Evolutionary conservation across 1,140 invertebrate species (phyloP), one percentile per base, ranked within the genome.

Genomic region (Episyrphus balteatus): DNA sequence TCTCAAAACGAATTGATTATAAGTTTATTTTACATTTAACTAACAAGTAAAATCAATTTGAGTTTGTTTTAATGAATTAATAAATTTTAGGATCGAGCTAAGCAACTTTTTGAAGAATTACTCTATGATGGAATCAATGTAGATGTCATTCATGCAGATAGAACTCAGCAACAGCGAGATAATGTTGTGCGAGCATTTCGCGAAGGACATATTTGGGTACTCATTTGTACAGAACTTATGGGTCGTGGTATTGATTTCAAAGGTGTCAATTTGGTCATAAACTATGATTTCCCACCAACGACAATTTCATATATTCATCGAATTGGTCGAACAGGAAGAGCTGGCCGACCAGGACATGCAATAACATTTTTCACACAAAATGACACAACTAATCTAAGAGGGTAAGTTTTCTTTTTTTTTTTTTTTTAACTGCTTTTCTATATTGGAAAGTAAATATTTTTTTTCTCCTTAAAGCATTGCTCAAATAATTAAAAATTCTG

Each of bases 201-300:
- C 44, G 78, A 84, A 61, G 92, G 94, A 2, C 85, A 87, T 72
- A 89, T 97, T 48, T 97, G 92, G 91, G 83, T 98, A 40, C 73
- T 99, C 17, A 91, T 99, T 52, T 98, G 93, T 70, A 98, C 96
- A 6, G 94, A 98, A 69, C 70, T 99, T 14, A 87, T 99, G 88
- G 88, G 89, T 9, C 79, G 96, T 55, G 96, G 96, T 56, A 92
- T 99, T 53, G 96, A 99, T 73, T 97, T 99, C 61, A 92, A 93
- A 66, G 92, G 89, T 11, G 90, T 99, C 18, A 96, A 94, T 74
- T 72, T 98, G 5, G 93, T 99, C 19, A 80, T 99, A 47, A 99
- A 99, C 73, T 99, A 95, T 68, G 96, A 99, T 73, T 92, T 98
- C 62, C 96, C 96, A 26, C 81, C 84, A 12, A 87, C 83, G 33